These are phyloP conservation scores for Rachycentron canadum DNA, from an alignment of 2,797 vertebrate species.

Conservation along the genomic window DNA sequence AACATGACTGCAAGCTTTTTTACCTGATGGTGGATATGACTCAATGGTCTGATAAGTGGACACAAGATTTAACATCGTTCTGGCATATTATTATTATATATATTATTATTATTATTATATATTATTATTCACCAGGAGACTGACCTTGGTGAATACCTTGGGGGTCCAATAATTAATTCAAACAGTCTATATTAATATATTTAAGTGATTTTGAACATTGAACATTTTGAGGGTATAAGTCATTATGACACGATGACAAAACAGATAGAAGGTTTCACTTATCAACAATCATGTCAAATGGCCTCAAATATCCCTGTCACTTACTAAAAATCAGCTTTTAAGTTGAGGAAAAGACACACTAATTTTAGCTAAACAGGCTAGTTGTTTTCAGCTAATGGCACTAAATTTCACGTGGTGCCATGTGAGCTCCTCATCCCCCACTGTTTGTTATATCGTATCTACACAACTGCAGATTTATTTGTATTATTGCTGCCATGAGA, in stretches of 20 bases:
- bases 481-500: not conserved
- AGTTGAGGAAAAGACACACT: not conserved
- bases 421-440: not conserved
- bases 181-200: not conserved
- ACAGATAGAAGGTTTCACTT: no score
- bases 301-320: not conserved
- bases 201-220: no score
- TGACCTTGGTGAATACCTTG: not conserved
- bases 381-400: not conserved
- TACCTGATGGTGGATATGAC: not conserved
- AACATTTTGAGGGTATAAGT: not conserved
- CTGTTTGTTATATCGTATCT: not conserved
- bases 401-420: not conserved
- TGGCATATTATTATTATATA: no score
- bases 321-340: not conserved
- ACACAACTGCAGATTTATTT: not conserved
- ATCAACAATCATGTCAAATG: no score
- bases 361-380: not conserved
- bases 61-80: slow-evolving; percentile 25
- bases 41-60: slow-evolving; percentile 6
- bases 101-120: no score
- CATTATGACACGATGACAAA: not conserved
- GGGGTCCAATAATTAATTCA: not conserved
- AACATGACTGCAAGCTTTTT: no score
- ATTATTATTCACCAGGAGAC: not conserved